These are phyloP conservation scores for Porites divaricata DNA, from an alignment of 92 coral and sea anemone species.

Conservation along the genomic window DNA sequence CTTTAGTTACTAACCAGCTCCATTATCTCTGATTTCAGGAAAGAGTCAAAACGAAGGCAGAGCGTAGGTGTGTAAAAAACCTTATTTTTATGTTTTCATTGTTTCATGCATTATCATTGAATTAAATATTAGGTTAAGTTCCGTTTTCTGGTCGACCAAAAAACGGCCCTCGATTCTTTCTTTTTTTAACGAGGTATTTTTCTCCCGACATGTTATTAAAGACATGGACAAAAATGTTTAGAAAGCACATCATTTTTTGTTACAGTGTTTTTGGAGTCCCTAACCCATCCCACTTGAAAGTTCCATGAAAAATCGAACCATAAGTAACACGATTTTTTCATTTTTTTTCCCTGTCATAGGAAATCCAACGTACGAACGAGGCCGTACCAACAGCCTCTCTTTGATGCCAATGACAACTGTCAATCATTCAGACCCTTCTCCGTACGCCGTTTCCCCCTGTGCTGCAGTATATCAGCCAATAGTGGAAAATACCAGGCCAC, in stretches of 20 bases:
- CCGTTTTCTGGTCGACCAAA: too few relatives aligned
- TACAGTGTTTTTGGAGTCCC: too few relatives aligned
- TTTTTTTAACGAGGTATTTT: too few relatives aligned
- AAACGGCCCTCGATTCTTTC: too few relatives aligned
- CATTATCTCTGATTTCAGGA: conserved; percentile 1
- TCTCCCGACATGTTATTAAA: too few relatives aligned
- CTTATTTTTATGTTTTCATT: background rate
- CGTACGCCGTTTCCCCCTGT: background rate
- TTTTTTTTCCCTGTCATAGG: conserved; percentile 16
- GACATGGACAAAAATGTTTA: too few relatives aligned
- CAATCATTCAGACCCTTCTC: conserved; percentile 1
- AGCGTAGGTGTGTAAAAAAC: conserved; percentile 9
- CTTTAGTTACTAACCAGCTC: background rate
- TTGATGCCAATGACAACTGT: conserved; percentile 12
- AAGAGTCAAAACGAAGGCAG: background rate
- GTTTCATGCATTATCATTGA: too few relatives aligned
- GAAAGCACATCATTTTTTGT: too few relatives aligned
- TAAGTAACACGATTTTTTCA: background rate
- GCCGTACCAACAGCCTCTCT: conserved; percentile 21
- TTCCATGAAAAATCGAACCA: background rate
- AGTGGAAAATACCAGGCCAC: conserved; percentile 33
- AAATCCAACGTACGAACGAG: conserved; percentile 53
- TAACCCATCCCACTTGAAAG: too few relatives aligned
- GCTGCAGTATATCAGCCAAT: conserved; percentile 21
- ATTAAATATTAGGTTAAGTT: too few relatives aligned